Evolutionary conservation across 2,888 invertebrate species (phyloP).

Genomic region (Pterobdella sp.): DNA sequence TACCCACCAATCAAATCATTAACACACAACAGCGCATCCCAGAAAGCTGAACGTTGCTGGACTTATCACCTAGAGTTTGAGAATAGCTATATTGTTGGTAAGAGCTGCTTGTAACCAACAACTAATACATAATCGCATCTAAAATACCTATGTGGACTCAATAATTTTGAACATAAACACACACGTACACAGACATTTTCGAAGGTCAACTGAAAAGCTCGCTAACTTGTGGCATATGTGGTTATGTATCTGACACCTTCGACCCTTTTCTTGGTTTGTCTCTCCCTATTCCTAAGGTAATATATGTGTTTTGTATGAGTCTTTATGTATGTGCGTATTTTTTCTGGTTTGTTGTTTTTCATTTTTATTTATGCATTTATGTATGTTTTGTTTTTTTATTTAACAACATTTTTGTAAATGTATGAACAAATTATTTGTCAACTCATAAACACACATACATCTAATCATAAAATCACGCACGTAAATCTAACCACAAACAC

Average conservation of each 20-base stretch:
- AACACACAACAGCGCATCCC: conserved; percentile 28
- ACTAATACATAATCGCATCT: conserved; percentile 5
- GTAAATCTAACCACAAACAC: background rate
- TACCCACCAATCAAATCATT: no score
- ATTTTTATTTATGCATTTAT: background rate
- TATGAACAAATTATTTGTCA: background rate
- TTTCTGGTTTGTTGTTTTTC: background rate
- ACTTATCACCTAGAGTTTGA: conserved; percentile 32
- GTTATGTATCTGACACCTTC: conserved; percentile 80
- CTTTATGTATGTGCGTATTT: no score
- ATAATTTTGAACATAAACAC: background rate
- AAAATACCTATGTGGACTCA: no score
- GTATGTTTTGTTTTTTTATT: background rate
- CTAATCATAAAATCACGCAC: background rate
- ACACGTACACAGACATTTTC: conserved; percentile 64
- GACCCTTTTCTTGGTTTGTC: conserved; percentile 94
- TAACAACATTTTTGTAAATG: background rate
- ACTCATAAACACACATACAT: background rate
- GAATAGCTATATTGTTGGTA: conserved; percentile 33
- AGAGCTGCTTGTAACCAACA: conserved; percentile 1
- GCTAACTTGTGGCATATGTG: conserved; percentile 76
- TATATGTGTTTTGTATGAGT: no score
- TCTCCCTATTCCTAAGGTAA: conserved; percentile 66
- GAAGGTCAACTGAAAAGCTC: conserved; percentile 87
- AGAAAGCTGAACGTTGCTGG: conserved; percentile 31